phyloP scores from a whole-genome alignment of 2,888 invertebrate species.

The Pelosia muscerda region DNA sequence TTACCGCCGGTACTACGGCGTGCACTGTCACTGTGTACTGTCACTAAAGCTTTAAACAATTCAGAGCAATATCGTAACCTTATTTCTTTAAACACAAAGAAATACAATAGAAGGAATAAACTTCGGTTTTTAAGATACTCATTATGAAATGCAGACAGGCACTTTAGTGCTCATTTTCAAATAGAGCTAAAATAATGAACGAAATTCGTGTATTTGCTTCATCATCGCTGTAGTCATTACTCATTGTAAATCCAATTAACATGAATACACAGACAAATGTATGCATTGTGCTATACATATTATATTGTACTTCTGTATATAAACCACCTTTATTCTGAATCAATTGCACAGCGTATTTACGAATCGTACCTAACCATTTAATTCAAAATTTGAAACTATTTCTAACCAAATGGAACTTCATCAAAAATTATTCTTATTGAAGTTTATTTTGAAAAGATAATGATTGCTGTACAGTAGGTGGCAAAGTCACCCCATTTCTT shows the following conservation, averaged over 20 bases:
- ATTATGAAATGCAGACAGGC: background rate
- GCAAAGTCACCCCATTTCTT: background rate
- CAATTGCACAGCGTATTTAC: constrained; percentile 1
- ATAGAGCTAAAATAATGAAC: background rate
- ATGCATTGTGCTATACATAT: background rate
- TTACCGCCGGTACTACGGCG: no score
- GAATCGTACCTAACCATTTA: background rate
- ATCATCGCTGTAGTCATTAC: constrained; percentile 17
- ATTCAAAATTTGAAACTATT: background rate
- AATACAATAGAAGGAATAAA: background rate
- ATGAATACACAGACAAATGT: constrained; percentile 5
- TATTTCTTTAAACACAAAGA: background rate
- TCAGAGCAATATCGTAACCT: no score
- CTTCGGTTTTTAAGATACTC: background rate
- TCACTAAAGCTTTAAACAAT: no score
- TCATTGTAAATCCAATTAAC: constrained; percentile 20
- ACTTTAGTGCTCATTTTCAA: background rate
- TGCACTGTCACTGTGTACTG: no score
- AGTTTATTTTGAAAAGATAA: background rate
- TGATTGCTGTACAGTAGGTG: background rate
- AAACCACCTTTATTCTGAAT: background rate
- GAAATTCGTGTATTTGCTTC: constrained; percentile 6
- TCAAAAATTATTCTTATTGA: background rate
- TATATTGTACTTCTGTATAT: background rate
- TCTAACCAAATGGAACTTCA: background rate